Percentiles rank a stretch among this genome's conserved stretches.
phyloP scores from a whole-genome alignment of 2,888 invertebrate species.

The Fragum whitleyi region DNA sequence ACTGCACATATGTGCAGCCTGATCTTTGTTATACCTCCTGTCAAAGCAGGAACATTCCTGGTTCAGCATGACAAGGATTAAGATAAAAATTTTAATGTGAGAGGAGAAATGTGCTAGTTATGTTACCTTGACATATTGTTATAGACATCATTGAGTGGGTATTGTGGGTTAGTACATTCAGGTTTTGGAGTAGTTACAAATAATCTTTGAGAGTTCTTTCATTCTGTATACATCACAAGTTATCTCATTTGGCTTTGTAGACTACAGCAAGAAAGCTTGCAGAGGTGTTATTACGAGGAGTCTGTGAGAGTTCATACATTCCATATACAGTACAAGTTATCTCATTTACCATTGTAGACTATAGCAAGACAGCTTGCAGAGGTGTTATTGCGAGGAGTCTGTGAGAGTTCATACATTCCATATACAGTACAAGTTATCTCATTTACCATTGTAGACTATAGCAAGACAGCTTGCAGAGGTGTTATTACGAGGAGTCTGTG shows the following conservation, averaged over 20 bases:
- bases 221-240: conserved; percentile 62
- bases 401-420: conserved; percentile 84
- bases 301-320: conserved; percentile 86
- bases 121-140: no score
- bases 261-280: conserved; percentile 95
- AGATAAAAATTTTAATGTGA: no score
- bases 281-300: conserved; percentile 94
- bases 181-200: conserved; percentile 94
- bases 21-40: no score
- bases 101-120: no score
- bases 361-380: conserved; percentile 96
- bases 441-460: conserved; percentile 87
- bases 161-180: no score
- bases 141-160: no score
- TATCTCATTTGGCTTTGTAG: conserved; percentile 77
- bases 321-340: conserved; percentile 61
- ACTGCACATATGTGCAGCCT: no score
- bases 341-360: conserved; percentile 86
- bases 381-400: conserved; percentile 93
- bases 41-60: no score
- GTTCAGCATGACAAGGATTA: no score
- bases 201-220: conserved; percentile 88
- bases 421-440: conserved; percentile 86
- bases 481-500: conserved; percentile 92
- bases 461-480: conserved; percentile 96